Conservation (phyloP, 2,888 invertebrate species). For the Ceramica pisi region DNA sequence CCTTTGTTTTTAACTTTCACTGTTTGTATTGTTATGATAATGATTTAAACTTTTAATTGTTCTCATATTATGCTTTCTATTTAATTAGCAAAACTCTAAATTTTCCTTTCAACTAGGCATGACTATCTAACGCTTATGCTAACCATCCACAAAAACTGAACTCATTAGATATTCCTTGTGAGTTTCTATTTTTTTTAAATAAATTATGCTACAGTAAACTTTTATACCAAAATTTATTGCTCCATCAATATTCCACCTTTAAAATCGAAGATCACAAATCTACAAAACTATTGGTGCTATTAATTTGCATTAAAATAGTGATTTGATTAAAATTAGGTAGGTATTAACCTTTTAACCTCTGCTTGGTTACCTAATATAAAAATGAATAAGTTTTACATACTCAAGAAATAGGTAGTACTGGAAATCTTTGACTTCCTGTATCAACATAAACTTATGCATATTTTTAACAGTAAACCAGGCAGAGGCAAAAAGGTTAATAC, state of each 20-base stretch:
- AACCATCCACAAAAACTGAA: not conserved
- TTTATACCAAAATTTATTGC: not conserved
- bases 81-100: not conserved
- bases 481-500: not conserved
- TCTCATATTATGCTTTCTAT: not conserved
- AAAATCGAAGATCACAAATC: not conserved
- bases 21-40: conserved; percentile 1
- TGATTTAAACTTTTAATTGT: not conserved
- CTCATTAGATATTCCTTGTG: no score
- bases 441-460: no score
- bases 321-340: conserved; percentile 2
- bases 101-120: not conserved
- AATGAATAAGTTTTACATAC: conserved; percentile 27
- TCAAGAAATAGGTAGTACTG: not conserved
- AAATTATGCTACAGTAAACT: not conserved
- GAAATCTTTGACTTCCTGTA: not conserved
- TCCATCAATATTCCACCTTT: not conserved
- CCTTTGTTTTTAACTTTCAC: conserved; percentile 22
- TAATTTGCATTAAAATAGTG: not conserved
- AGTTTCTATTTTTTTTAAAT: not conserved
- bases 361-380: conserved; percentile 4
- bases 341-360: conserved; percentile 27
- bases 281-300: not conserved
- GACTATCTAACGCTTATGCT: no score
- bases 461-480: no score